Base-by-base conservation (phyloP, 2,888 invertebrate species). In the Drosophila nigricruria region DNA sequence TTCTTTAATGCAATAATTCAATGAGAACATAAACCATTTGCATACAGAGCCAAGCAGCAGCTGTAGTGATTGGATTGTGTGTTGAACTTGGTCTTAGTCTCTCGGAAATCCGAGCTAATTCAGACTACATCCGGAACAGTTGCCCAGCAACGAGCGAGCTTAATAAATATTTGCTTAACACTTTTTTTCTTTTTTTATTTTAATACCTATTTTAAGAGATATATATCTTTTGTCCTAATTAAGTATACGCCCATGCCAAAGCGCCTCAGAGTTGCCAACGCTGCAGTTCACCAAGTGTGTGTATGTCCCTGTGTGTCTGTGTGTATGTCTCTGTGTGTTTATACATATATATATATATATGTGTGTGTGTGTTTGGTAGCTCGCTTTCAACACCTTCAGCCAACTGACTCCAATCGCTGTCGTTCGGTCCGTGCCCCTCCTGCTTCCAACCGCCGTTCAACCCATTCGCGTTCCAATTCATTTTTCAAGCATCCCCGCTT, bases 381-480 rank as follows among this genome's bases (percentile, higher is more conserved):
- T 45, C 47, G 61, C 65, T 61, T 63, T 77, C 70, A 63, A 70
- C 77, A 74, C 77, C 77, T 77, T 77, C 56, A 36, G 54, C 34
- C 45, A 34, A 38, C 47, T 52, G 16, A 34, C 56, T 42, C 56
- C 56, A 43, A 42, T 23, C 58, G 47, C 47, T 47, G 45, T 3
- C 18, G 23, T 27, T 16, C 36, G 0, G 1, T 2, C 25, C 12
- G 0, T n/a, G 1, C 12, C 20, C 4, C 36, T 0, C 6, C n/a
- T 5, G n/a, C 2, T 27, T n/a, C 18, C 40, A 34, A 32, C 47
- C 34, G 38, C 58, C 49, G 20, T 50, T 62, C 62, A 67, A 78
- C 73, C 72, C 73, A 61, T 81, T 79, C 72, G 82, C 88, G 82
- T 85, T 77, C 72, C 79, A 77, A 72, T 88, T 88, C 78, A 85